Conservation (phyloP, 2,797 vertebrate genomes). For the Macropus fuliginosus region DNA sequence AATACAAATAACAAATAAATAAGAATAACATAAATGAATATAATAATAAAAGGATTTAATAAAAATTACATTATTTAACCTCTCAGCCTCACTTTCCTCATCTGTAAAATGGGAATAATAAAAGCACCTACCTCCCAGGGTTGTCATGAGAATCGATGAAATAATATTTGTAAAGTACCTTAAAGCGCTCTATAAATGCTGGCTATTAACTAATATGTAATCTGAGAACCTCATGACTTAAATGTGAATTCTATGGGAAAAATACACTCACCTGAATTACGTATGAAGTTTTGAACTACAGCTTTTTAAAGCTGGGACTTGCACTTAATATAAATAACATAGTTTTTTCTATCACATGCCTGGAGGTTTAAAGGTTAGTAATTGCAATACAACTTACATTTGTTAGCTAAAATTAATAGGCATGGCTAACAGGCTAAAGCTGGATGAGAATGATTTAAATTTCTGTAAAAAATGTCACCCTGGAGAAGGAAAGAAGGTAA, state of each 20-base stretch:
- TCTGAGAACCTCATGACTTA: neutral
- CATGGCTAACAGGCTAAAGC: conserved; percentile 70
- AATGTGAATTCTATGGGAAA: neutral
- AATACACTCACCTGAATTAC: neutral
- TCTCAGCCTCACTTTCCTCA: neutral
- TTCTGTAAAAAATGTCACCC: conserved; percentile 29
- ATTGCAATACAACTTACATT: conserved; percentile 74
- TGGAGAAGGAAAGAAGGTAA: conserved; percentile 56
- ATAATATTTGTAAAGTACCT: neutral
- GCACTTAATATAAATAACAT: neutral
- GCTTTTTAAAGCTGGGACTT: neutral
- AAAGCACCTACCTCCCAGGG: neutral
- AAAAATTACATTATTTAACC: neutral
- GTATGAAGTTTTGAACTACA: neutral
- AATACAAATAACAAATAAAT: no score
- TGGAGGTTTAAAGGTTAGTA: conserved; percentile 63
- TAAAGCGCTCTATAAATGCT: neutral
- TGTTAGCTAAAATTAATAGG: conserved; percentile 72
- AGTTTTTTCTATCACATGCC: neutral
- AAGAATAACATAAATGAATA: no score
- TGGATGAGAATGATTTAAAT: conserved; percentile 71
- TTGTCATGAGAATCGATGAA: neutral
- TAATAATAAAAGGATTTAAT: no score
- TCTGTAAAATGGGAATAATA: neutral
- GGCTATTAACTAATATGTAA: neutral